These are phyloP conservation scores for Scopus umbretta DNA, from an alignment of 2,113 vertebrate genomes.

Conservation along the genomic window DNA sequence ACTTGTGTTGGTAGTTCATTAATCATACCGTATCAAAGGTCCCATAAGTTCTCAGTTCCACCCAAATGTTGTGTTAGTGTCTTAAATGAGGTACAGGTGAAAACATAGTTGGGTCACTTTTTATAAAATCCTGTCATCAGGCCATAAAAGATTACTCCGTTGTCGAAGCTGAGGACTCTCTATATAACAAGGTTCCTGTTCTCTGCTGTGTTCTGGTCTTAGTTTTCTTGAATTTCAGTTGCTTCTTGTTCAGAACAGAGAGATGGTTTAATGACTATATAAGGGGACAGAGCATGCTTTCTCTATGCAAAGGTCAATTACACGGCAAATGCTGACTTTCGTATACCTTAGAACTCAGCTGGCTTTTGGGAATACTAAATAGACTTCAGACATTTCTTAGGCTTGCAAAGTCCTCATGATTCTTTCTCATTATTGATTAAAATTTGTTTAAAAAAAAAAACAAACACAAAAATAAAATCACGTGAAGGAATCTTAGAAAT, in stretches of 20 bases:
- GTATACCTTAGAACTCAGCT: background rate
- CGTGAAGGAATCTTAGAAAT: background rate
- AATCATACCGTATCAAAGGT: background rate
- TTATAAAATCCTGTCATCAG: background rate
- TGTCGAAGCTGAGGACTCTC: background rate
- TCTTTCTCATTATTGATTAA: background rate
- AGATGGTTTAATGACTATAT: background rate
- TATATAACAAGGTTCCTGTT: background rate
- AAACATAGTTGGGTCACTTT: background rate
- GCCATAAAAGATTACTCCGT: background rate
- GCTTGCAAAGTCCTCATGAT: background rate
- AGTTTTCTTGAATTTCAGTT: background rate
- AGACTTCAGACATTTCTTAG: background rate
- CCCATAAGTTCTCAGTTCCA: background rate
- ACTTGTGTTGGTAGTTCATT: background rate
- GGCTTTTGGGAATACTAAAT: background rate
- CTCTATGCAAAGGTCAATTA: background rate
- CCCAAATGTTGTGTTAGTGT: background rate
- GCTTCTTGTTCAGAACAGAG: background rate
- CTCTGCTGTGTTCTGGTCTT: background rate
- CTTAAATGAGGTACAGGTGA: background rate
- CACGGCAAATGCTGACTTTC: background rate
- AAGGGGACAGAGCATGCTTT: background rate
- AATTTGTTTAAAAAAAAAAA: background rate
- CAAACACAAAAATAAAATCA: background rate